These are phyloP conservation scores for Druon quercuslanigerum DNA, from an alignment of 1,140 invertebrate species.

Conservation along the genomic window DNA sequence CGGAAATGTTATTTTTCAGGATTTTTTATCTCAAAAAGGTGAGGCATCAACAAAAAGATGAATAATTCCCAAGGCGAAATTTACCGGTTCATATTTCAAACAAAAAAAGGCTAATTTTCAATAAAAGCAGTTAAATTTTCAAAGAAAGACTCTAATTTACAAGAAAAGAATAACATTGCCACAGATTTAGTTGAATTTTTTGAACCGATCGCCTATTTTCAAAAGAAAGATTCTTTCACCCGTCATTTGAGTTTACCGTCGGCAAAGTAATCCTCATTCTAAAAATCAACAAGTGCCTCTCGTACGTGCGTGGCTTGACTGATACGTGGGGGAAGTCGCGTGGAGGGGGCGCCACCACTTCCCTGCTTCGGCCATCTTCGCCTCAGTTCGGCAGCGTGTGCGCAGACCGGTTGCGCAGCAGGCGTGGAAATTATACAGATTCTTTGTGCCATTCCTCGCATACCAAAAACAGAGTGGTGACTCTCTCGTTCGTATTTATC, in stretches of 20 bases:
- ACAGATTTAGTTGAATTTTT: no score
- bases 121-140: no score
- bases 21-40: no score
- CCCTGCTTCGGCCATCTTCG: slow-evolving; percentile 41
- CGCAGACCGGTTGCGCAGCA: slow-evolving; percentile 88
- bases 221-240: no score
- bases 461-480: slow-evolving; percentile 90
- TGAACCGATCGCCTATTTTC: no score
- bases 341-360: slow-evolving; percentile 31
- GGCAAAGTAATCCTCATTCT: slow-evolving; percentile 39
- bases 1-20: no score
- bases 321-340: slow-evolving; percentile 49
- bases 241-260: not conserved
- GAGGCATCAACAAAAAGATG: no score
- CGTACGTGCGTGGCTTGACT: slow-evolving; percentile 51
- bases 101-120: no score
- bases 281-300: slow-evolving; percentile 71
- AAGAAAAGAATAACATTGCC: no score
- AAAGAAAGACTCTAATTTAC: no score
- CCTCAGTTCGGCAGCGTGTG: slow-evolving; percentile 81
- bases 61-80: no score
- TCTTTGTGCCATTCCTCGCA: slow-evolving; percentile 96
- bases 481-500: slow-evolving; percentile 84
- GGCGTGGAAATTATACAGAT: slow-evolving; percentile 92
- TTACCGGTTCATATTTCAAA: no score